Evolutionary conservation across 2,797 vertebrate species (phyloP).

Genomic region (Danio kyathit): DNA sequence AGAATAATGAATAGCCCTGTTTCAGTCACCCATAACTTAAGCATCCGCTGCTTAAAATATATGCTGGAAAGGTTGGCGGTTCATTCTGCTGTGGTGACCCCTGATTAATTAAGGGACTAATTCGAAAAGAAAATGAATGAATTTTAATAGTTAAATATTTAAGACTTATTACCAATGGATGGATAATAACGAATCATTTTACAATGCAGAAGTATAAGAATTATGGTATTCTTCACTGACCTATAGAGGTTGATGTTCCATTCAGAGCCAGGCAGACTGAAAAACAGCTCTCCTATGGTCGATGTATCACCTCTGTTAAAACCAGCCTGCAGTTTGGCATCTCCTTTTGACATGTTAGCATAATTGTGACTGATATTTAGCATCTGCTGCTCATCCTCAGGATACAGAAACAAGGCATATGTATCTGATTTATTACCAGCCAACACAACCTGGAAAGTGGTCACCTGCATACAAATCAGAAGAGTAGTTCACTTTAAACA

Average conservation of each 20-base stretch:
- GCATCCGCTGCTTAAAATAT: no score
- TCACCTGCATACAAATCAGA: conserved; percentile 69
- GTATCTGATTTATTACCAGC: conserved; percentile 74
- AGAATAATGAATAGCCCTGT: no score
- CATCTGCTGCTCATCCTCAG: conserved; percentile 76
- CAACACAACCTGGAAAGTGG: conserved; percentile 83
- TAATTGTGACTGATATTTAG: conserved; percentile 78
- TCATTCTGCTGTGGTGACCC: no score
- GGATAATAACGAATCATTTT: not conserved
- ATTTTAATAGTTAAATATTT: no score
- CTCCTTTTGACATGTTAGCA: conserved; percentile 77
- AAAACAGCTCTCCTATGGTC: conserved; percentile 72
- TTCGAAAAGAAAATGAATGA: no score
- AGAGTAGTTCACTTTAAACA: not conserved
- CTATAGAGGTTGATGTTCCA: conserved; percentile 77
- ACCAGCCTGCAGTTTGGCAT: conserved; percentile 80
- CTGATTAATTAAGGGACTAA: no score
- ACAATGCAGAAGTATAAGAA: not conserved
- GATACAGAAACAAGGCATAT: conserved; percentile 82
- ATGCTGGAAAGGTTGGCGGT: no score
- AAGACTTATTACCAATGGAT: no score
- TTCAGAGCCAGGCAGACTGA: conserved; percentile 71
- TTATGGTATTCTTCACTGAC: conserved; percentile 61
- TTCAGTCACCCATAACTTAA: no score
- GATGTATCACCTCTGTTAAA: conserved; percentile 80